Conservation (phyloP, 2,797 vertebrate species). For the Myripristis murdjan region DNA sequence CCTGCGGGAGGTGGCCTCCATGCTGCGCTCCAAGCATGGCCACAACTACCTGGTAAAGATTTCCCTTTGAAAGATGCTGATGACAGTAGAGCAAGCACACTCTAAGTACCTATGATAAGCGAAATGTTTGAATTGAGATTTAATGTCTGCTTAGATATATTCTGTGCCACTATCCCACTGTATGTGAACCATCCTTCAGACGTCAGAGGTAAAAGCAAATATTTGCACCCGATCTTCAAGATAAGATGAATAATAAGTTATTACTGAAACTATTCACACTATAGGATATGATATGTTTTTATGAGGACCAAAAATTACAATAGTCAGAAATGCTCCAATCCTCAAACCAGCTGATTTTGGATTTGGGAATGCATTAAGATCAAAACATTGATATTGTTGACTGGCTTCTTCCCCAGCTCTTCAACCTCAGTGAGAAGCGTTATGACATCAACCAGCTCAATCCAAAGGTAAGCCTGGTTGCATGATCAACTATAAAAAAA, state of each 20-base stretch:
- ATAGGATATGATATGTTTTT: no score
- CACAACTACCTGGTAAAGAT: slow-evolving; percentile 93
- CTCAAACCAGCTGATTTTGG: no score
- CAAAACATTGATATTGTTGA: neutral
- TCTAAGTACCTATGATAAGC: neutral
- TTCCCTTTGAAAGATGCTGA: neutral
- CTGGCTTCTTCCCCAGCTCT: slow-evolving; percentile 84
- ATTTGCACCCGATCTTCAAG: no score
- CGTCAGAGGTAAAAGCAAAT: no score
- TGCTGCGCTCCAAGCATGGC: slow-evolving; percentile 97
- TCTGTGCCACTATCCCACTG: neutral
- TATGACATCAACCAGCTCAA: slow-evolving; percentile 94
- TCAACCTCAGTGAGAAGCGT: slow-evolving; percentile 96
- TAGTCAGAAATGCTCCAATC: no score
- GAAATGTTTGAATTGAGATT: neutral
- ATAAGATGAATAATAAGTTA: no score
- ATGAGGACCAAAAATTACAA: no score
- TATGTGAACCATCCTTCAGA: neutral
- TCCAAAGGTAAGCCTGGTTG: slow-evolving; percentile 88
- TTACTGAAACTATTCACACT: no score
- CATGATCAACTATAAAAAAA: no score
- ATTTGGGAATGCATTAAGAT: neutral
- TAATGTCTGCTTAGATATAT: neutral
- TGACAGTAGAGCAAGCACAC: neutral
- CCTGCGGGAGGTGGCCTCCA: slow-evolving; percentile 95